A percentile compares a stretch with the other conserved stretches of the same genome.
Conservation (phyloP, 2,888 invertebrate genomes). For the Amphipyra tragopoginis region DNA sequence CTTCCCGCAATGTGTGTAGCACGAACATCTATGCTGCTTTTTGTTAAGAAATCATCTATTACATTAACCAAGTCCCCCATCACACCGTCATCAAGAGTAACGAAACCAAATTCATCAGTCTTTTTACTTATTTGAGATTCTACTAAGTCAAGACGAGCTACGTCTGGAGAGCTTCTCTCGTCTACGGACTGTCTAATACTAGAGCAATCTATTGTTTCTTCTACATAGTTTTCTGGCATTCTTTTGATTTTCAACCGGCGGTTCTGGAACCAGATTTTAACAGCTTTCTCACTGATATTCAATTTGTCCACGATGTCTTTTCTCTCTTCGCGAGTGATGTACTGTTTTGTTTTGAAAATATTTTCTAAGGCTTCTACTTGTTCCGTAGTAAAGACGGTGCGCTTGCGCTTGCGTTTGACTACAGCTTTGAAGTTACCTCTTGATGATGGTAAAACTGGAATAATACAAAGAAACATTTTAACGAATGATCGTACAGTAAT, state of each 20-base stretch:
- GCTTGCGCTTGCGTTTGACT: slow-evolving; percentile 89
- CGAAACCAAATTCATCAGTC: slow-evolving; percentile 70
- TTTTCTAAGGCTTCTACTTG: slow-evolving; percentile 93
- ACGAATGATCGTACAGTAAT: neutral
- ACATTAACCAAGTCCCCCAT: slow-evolving; percentile 65
- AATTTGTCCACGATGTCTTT: slow-evolving; percentile 91
- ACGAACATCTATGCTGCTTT: slow-evolving; percentile 25
- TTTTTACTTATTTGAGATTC: slow-evolving; percentile 69
- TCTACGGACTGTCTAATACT: slow-evolving; percentile 14
- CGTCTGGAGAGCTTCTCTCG: slow-evolving; percentile 30
- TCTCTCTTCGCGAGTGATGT: slow-evolving; percentile 92
- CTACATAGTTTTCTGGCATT: slow-evolving; percentile 64
- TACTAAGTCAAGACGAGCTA: slow-evolving; percentile 63
- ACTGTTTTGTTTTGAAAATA: slow-evolving; percentile 91
- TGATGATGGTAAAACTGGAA: slow-evolving; percentile 56
- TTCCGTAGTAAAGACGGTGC: slow-evolving; percentile 93
- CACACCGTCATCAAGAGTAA: slow-evolving; percentile 70
- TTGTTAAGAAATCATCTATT: slow-evolving; percentile 64
- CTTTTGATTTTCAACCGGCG: slow-evolving; percentile 92
- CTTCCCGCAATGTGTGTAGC: slow-evolving; percentile 21
- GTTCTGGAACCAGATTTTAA: slow-evolving; percentile 95
- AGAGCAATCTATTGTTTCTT: slow-evolving; percentile 21
- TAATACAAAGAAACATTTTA: neutral
- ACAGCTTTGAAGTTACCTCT: slow-evolving; percentile 58
- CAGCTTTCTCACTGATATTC: slow-evolving; percentile 92